Base-by-base conservation (phyloP, 2,113 vertebrate species). In the Brachypodius melanocephalos region DNA sequence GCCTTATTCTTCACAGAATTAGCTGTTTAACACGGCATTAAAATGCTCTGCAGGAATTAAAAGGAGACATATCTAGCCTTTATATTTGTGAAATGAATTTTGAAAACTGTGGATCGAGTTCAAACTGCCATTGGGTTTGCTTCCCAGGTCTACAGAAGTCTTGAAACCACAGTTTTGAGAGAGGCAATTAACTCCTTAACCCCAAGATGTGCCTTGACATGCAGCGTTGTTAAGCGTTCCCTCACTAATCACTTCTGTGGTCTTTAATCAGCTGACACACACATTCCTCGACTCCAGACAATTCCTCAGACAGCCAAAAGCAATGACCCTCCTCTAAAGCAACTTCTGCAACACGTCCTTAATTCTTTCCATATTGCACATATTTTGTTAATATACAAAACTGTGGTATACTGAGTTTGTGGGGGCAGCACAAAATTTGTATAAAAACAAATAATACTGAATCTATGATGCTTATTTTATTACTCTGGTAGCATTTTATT, bases 111-210 rank as follows among this genome's bases (percentile, higher is more conserved):
- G 49, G 69, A 57, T 57, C 46, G 61, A 91, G 62, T 72, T 66
- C 55, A 78, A 91, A 73, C 22, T 82, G 40, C 46, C 54, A 52
- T 51, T 75, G 36, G 17, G 22, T 91, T 91, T 95, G 80, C 42
- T 87, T 95, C 49, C 38, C 26, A 72, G 58, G 86, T 85, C 91
- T 75, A 45, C 84, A 58, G 89, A 89, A 87, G 62, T 61, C 57
- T 85, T 79, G 74, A 89, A 95, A 94, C 66, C 77, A 45, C 55
- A 73, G 67, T 90, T 96, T 80, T 69, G 85, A 93, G 75, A 79
- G 69, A 83, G 51, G 72, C 67, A 92, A 96, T 96, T 94, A 92
- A 85, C 82, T 95, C 74, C 76, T 92, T 90, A 95, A 91, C 87
- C 87, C 85, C 69, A 89, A 88, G 81, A 89, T 73, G 74, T 87